Conservation (phyloP, 1,140 invertebrate species). For the Drosophila micromelanica region DNA sequence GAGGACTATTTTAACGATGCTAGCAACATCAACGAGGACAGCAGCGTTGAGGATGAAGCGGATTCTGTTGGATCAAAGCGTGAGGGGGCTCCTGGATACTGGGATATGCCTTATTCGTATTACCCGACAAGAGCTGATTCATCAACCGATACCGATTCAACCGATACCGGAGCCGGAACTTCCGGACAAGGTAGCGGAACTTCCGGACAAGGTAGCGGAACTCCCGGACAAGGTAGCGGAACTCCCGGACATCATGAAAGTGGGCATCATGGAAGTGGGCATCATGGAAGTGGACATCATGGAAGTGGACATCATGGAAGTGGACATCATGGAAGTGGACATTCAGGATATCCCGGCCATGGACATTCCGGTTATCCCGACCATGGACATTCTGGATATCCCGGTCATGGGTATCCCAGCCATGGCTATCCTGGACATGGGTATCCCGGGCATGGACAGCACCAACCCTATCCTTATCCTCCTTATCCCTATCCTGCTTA, state of each 20-base stretch:
- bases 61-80: background rate
- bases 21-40: background rate
- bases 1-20: background rate
- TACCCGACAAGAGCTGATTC: slow-evolving; percentile 3
- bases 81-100: background rate
- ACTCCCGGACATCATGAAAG: background rate
- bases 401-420: background rate
- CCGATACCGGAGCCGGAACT: background rate
- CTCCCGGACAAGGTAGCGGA: background rate
- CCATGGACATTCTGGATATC: background rate
- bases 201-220: background rate
- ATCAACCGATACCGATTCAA: background rate
- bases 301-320: background rate
- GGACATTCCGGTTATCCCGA: background rate
- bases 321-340: background rate
- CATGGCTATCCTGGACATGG: background rate
- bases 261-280: background rate
- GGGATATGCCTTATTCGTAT: background rate
- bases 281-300: background rate
- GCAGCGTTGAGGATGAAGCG: background rate
- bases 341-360: slow-evolving; percentile 5
- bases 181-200: background rate
- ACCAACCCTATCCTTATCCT: slow-evolving; percentile 9
- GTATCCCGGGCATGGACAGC: slow-evolving; percentile 1
- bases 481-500: background rate